phyloP scores from a whole-genome alignment of 1,140 invertebrate species.

The Phymorhynchus buccinoides region DNA sequence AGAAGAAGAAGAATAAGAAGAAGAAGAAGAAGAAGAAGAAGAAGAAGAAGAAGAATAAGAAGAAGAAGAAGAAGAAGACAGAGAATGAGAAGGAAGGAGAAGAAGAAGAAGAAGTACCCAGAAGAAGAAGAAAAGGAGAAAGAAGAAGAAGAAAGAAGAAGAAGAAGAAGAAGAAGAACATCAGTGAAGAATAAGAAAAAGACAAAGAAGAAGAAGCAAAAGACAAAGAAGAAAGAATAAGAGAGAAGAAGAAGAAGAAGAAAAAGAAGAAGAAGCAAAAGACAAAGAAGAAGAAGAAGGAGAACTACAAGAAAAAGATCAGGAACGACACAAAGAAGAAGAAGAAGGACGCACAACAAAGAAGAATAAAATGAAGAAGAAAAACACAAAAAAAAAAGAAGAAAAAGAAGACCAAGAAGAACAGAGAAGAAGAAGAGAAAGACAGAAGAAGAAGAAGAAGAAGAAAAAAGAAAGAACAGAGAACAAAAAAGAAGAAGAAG shows the following conservation, averaged over 20 bases:
- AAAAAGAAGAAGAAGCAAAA: not conserved
- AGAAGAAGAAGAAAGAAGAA: not conserved
- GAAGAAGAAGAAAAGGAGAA: not conserved
- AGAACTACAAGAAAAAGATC: not conserved
- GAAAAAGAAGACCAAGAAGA: too few species aligned
- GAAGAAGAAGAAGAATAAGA: not conserved
- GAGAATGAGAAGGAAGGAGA: not conserved
- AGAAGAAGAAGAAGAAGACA: too few species aligned
- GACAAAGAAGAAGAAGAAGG: not conserved
- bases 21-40: not conserved
- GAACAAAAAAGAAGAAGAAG: too few species aligned
- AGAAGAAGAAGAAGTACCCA: too few species aligned
- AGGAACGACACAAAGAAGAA: not conserved
- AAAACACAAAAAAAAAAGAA: too few species aligned
- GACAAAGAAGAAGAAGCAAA: not conserved
- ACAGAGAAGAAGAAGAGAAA: too few species aligned
- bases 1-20: not conserved
- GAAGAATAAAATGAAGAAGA: too few species aligned
- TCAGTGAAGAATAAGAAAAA: not conserved
- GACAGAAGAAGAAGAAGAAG: too few species aligned
- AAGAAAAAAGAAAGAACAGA: too few species aligned
- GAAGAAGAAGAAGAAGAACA: not conserved
- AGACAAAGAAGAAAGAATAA: not conserved
- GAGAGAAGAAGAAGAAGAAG: not conserved
- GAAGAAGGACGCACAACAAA: too few species aligned